phyloP scores from a whole-genome alignment of 2,888 invertebrate species.

The Temnothorax unifasciatus region DNA sequence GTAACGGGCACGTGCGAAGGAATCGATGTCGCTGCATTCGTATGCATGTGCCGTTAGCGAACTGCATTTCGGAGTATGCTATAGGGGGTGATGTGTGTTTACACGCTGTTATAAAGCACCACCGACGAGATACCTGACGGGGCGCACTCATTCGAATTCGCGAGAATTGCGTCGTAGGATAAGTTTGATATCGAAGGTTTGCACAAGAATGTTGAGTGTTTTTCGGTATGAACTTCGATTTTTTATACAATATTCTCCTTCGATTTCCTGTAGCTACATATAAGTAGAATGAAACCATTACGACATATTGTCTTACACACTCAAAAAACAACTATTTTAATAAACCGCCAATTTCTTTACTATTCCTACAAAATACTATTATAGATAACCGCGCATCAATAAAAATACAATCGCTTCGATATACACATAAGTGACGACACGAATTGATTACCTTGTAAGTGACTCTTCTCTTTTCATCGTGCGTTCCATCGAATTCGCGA shows the following conservation, averaged over 20 bases:
- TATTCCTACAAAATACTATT: background rate
- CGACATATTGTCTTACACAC: background rate
- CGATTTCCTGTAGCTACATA: background rate
- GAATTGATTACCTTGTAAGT: constrained; percentile 17
- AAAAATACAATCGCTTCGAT: constrained; percentile 11
- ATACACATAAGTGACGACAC: background rate
- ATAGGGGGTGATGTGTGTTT: constrained; percentile 42
- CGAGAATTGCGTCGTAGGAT: constrained; percentile 11
- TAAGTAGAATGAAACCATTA: background rate
- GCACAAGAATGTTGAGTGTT: background rate
- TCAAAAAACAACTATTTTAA: background rate
- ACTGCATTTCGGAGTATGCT: background rate
- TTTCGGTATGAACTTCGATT: background rate
- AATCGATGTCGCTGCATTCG: constrained; percentile 59
- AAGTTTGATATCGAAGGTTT: background rate
- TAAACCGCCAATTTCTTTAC: background rate
- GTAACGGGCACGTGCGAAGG: constrained; percentile 54
- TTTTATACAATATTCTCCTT: background rate
- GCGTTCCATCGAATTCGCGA: constrained; percentile 14
- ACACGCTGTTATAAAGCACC: constrained; percentile 47
- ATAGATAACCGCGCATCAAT: background rate
- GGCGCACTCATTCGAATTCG: constrained; percentile 8
- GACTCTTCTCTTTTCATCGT: background rate
- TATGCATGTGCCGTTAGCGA: constrained; percentile 34
- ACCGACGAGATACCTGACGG: constrained; percentile 6